Evolutionary conservation across 2,113 vertebrate species (phyloP).

Genomic region (Ciconia boyciana): DNA sequence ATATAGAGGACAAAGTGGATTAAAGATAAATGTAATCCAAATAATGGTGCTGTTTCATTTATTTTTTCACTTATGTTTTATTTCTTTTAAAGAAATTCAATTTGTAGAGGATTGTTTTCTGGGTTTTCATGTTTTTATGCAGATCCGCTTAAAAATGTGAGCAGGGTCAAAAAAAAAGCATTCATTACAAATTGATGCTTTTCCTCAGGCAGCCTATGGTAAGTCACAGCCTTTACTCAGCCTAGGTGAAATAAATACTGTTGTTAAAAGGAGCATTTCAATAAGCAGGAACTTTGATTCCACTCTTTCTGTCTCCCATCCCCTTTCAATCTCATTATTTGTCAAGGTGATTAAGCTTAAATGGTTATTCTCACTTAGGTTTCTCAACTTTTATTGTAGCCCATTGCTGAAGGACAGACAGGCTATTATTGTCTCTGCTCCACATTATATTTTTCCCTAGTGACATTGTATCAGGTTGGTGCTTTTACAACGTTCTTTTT

Average conservation of each 20-base stretch:
- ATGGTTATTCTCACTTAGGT: background rate
- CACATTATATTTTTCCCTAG: slow-evolving; percentile 13
- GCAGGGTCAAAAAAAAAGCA: background rate
- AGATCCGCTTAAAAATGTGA: slow-evolving; percentile 23
- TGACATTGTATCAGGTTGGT: slow-evolving; percentile 31
- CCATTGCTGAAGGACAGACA: slow-evolving; percentile 39
- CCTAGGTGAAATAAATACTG: slow-evolving; percentile 6
- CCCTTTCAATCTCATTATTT: background rate
- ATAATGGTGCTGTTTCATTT: slow-evolving; percentile 40
- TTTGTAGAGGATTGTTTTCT: slow-evolving; percentile 43
- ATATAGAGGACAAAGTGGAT: slow-evolving; percentile 68
- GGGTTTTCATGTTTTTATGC: slow-evolving; percentile 15
- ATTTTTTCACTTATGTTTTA: slow-evolving; percentile 26
- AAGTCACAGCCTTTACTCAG: background rate
- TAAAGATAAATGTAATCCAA: slow-evolving; percentile 60
- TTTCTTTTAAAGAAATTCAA: slow-evolving; percentile 55
- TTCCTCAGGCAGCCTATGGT: background rate
- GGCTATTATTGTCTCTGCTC: slow-evolving; percentile 27
- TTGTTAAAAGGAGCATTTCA: background rate
- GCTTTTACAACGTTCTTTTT: background rate
- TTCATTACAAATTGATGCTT: slow-evolving; percentile 17
- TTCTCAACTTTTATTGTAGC: slow-evolving; percentile 18
- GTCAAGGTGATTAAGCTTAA: slow-evolving; percentile 12
- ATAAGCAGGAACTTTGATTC: slow-evolving; percentile 15
- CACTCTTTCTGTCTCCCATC: background rate